Base-by-base conservation (phyloP, 2,797 vertebrate genomes). In the Loriculus beryllinus region DNA sequence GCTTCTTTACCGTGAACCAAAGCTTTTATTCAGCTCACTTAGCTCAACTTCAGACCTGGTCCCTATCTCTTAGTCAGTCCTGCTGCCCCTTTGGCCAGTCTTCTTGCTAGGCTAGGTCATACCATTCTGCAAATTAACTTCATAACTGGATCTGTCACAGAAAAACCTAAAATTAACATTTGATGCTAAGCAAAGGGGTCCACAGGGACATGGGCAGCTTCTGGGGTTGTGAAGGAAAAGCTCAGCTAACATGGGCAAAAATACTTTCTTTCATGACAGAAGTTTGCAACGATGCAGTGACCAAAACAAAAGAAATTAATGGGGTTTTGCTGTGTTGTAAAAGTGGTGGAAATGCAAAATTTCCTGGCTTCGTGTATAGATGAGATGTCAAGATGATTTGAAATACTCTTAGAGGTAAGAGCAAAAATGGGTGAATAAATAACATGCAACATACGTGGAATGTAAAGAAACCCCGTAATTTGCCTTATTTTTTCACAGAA, bases 341-440 rank as follows among this genome's bases (percentile, higher is more conserved):
- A 95, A 63, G 71, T 82, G 71, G 80, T 87, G 26, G 70, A 93
- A 96, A 96, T 84, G 80, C 76, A 96, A 91, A 89, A 92, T 95
- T 84, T 87, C 63, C 70, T 91, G 72, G 64, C 60, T 96, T 92
- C 94, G 70, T 56, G 60, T 92, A 76, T 21, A 93, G 83, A 96
- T 91, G 93, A 97, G 85, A 94, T 87, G 92, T 82, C 92, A 94
- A 42, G 78, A 88, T 87, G 78, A 94, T 91, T 94, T 83, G 83
- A 97, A 95, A 92, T 95, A 89, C 42, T 92, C 57, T 88, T 83
- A 96, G 86, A 83, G 45, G 57, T 74, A 85, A 92, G 51, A 93
- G 70, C 17, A 70, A 81, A 88, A 86, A 86, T 64, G 20, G 14
- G 75, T 77, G 11, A 94, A 97, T 96, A 96, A 95, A 96, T 96